Base-by-base conservation (phyloP, 2,888 invertebrate species). In the Pseudoips prasinana region DNA sequence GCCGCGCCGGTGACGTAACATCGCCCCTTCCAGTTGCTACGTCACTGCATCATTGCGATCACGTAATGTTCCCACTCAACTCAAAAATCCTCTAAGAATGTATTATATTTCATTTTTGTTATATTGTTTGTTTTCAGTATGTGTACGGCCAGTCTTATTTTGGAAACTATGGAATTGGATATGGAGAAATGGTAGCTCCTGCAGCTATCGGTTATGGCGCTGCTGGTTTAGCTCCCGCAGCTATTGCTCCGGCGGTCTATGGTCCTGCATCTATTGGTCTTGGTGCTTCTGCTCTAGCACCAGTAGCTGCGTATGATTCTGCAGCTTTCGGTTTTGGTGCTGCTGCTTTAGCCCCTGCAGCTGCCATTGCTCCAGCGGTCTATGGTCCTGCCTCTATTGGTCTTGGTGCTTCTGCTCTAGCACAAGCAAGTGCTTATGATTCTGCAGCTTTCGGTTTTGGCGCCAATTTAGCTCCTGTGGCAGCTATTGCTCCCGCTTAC, bases 341-440 rank as follows among this genome's bases (percentile, higher is more conserved):
- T 10, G 67, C 68, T 1, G 62, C 20, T 9, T 1, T 23, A 1
- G 8, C 24, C 17, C 10, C 30, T 10, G 19, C 10, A 1, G 4
- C 10, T 7, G 20, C 10, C 10, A 8, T 18, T n/a, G n/a, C 18
- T 18, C 18, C 18, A 6, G 4, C 6, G 18, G 18, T 18, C n/a
- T 18, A 18, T 6, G 18, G 18, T 18, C n/a, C n/a, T n/a, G 18
- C 18, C 3, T 6, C 18, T 5, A 5, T 18, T 6, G 18, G 18
- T 18, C 4, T 18, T 3, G 18, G 4, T 18, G 18, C 4, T 6
- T n/a, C n/a, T n/a, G n/a, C n/a, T n/a, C n/a, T n/a, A n/a, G n/a
- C n/a, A n/a, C 18, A 3, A 5, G 14, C 8, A 8, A 8, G 10
- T 22, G 14, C 29, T 7, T 7, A n/a, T 3, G 11, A 9, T 10